Evolutionary conservation across 2,888 invertebrate genomes (phyloP).

Genomic region (Nowickia ferox): DNA sequence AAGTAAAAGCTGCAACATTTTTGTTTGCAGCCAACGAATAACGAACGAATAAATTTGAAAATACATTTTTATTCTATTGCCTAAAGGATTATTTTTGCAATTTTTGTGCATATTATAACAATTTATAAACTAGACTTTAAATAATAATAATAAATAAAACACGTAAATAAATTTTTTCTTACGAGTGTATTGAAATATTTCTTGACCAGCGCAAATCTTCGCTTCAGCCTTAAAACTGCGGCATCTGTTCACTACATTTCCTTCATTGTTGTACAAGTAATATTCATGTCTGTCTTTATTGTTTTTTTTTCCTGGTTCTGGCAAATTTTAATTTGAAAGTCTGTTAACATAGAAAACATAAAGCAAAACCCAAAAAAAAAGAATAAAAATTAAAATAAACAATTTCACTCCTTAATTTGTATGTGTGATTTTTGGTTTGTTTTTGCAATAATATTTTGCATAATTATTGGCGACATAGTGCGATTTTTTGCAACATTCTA

Average conservation of each 20-base stretch:
- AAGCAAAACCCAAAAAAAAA: background rate
- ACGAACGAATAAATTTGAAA: too few species aligned
- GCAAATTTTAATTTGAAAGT: slow-evolving; percentile 64
- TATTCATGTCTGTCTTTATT: background rate
- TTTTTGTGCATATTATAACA: too few species aligned
- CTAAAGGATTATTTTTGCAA: too few species aligned
- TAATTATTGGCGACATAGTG: slow-evolving; percentile 62
- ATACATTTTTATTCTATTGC: too few species aligned
- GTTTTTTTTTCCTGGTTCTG: slow-evolving; percentile 15
- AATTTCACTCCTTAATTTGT: slow-evolving; percentile 28
- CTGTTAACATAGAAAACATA: slow-evolving; percentile 48
- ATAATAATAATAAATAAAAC: too few species aligned
- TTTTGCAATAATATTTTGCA: slow-evolving; percentile 40
- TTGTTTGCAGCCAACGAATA: too few species aligned
- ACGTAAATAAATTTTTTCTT: background rate
- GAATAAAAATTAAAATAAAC: background rate
- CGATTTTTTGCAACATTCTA: slow-evolving; percentile 68
- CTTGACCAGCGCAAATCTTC: slow-evolving; percentile 32
- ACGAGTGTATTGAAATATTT: slow-evolving; percentile 26
- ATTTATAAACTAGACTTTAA: too few species aligned
- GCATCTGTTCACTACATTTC: slow-evolving; percentile 53
- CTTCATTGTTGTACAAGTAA: background rate
- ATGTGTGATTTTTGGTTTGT: slow-evolving; percentile 38
- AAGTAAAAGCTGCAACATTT: too few species aligned
- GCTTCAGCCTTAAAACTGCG: slow-evolving; percentile 23